A percentile compares a stretch with the other conserved stretches of the same genome.
Evolutionary conservation across 2,888 invertebrate species (phyloP).

Genomic region (Caenorhabditis panamensis): DNA sequence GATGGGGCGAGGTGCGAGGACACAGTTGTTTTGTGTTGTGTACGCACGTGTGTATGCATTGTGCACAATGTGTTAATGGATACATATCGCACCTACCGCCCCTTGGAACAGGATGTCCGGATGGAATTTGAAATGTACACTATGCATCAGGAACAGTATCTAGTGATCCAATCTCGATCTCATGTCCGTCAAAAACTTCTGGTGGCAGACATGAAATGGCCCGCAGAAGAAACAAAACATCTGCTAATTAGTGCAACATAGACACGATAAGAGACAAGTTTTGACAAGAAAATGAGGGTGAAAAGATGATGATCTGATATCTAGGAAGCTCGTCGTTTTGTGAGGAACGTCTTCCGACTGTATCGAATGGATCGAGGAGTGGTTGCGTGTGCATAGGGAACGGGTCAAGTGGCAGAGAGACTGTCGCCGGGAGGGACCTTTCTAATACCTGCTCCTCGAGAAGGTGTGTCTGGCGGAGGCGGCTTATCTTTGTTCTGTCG

Average conservation of each 20-base stretch:
- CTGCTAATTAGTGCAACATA: slow-evolving; percentile 15
- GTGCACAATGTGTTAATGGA: slow-evolving; percentile 58
- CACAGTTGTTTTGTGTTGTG: slow-evolving; percentile 46
- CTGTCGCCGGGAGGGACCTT: background rate
- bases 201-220: background rate
- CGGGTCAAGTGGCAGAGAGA: slow-evolving; percentile 36
- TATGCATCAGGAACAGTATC: background rate
- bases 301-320: background rate
- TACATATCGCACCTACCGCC: slow-evolving; percentile 26
- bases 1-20: slow-evolving; percentile 16
- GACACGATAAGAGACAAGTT: slow-evolving; percentile 17
- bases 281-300: slow-evolving; percentile 39
- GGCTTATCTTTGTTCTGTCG: slow-evolving; percentile 36
- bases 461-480: slow-evolving; percentile 48
- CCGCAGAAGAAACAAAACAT: slow-evolving; percentile 5
- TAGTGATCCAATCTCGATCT: background rate
- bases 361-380: slow-evolving; percentile 31
- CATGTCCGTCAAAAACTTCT: slow-evolving; percentile 3
- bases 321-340: background rate
- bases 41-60: slow-evolving; percentile 17
- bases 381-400: slow-evolving; percentile 39
- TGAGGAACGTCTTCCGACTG: slow-evolving; percentile 24
- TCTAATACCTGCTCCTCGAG: slow-evolving; percentile 44
- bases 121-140: background rate
- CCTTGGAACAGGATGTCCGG: slow-evolving; percentile 1